These are phyloP conservation scores for Phenganax subtilis DNA, from an alignment of 92 coral and sea anemone genomes.

Conservation along the genomic window DNA sequence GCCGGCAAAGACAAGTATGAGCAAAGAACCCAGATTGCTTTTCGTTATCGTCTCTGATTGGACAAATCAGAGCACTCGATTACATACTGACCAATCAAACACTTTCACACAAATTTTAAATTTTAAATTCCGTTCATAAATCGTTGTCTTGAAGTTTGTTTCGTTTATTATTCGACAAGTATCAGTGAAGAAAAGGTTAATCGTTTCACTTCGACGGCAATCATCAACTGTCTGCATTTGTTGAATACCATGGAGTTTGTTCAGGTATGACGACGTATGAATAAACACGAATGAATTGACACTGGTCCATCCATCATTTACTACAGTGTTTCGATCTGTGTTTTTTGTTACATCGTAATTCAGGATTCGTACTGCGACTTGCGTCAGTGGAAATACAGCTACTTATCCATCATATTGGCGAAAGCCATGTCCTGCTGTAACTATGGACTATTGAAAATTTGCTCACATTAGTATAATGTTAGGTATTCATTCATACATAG, in stretches of 20 bases:
- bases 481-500: too few species aligned
- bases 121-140: background rate
- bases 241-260: slow-evolving; percentile 10
- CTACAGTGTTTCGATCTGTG: background rate
- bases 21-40: too few species aligned
- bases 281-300: background rate
- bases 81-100: background rate
- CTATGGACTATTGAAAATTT: too few species aligned
- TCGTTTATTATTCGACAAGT: background rate
- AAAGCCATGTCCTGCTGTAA: too few species aligned
- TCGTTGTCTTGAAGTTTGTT: background rate
- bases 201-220: background rate
- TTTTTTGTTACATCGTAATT: background rate
- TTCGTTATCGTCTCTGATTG: background rate
- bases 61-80: background rate
- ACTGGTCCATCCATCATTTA: background rate
- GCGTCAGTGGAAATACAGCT: too few species aligned
- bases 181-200: slow-evolving; percentile 4
- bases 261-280: background rate
- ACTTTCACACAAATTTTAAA: background rate
- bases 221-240: background rate
- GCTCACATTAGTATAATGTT: too few species aligned
- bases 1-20: too few species aligned
- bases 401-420: too few species aligned
- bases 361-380: too few species aligned